Base-by-base conservation (phyloP, 30 jellyfish, hydroid and myxozoan genomes). In the Hydractinia symbiolongicarpus region DNA sequence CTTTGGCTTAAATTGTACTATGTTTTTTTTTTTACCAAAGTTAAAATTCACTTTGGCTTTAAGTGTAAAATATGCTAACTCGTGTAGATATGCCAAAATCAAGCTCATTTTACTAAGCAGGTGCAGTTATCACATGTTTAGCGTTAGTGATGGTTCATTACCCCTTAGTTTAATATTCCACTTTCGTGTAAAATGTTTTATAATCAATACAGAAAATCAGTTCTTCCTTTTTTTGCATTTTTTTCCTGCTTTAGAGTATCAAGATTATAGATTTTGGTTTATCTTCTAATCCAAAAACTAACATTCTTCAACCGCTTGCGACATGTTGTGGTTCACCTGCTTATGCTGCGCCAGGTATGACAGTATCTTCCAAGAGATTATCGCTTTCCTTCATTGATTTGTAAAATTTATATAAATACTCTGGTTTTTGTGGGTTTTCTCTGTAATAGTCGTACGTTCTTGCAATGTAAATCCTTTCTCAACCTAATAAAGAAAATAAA, bases 291-390 rank as follows among this genome's bases (percentile, higher is more conserved):
- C 99, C 99, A 15, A 95, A 93, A 17, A 83, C 90, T 1, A 91
- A 88, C 55, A n/a, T 93, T 70, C 54, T 81, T 55, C 30, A 77
- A 84, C 99, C 96, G 4, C 94, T 93, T n/a, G 95, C 88, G 61
- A 93, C 99, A 9, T 84, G 95, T 67, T 93, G 99, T 81, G 99
- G 99, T 44, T 93, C 99, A 8, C 95, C 96, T 7, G 99, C 99
- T 61, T 93, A 93, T 71, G 99, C 99, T 44, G 99, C 99, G 0
- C 99, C 99, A 61, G 99, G 99, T 88, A 83, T 5, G 70, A 40
- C 15, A 9, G 3, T n/a, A 1, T 60, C 19, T 15, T 60, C 19
- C n/a, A 60, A 13, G 19, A 60, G n/a, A 13, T 60, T 60, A 13
- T 60, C 19, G 70, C n/a, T 60, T 60, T 60, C 19, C 1, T 2